Conservation (phyloP, 1,140 invertebrate species). For the Luehdorfia chinensis region DNA sequence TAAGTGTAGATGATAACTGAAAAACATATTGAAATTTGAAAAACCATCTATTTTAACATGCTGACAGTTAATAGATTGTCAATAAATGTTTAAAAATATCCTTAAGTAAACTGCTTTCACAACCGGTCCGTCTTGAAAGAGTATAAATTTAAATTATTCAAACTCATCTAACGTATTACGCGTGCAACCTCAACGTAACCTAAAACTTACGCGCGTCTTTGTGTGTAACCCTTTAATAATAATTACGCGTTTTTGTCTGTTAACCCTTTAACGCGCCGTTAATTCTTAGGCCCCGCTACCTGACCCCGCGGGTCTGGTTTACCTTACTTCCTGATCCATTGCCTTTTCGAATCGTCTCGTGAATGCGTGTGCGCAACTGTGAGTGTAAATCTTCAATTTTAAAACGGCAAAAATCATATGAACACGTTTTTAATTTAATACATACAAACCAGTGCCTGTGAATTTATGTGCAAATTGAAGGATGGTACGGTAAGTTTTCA, state of each 20-base stretch:
- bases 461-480: background rate
- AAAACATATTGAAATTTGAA: too few relatives aligned
- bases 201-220: slow-evolving; percentile 45
- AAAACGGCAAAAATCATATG: background rate
- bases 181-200: slow-evolving; percentile 50
- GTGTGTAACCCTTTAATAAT: slow-evolving; percentile 64
- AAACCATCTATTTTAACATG: too few relatives aligned
- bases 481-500: slow-evolving; percentile 2
- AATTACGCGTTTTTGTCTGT: slow-evolving; percentile 66
- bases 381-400: slow-evolving; percentile 32
- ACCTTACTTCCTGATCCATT: slow-evolving; percentile 65
- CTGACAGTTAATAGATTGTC: too few relatives aligned
- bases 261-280: slow-evolving; percentile 66
- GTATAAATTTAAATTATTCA: slow-evolving; percentile 23
- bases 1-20: too few relatives aligned
- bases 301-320: slow-evolving; percentile 48
- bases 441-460: slow-evolving; percentile 3
- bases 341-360: slow-evolving; percentile 49
- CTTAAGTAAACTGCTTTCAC: background rate
- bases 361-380: slow-evolving; percentile 62
- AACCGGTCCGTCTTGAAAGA: background rate
- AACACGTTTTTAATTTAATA: background rate
- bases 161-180: slow-evolving; percentile 31
- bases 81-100: background rate
- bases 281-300: slow-evolving; percentile 67